Base-by-base conservation (phyloP, 2,113 vertebrate species). In the Dromas ardeola region DNA sequence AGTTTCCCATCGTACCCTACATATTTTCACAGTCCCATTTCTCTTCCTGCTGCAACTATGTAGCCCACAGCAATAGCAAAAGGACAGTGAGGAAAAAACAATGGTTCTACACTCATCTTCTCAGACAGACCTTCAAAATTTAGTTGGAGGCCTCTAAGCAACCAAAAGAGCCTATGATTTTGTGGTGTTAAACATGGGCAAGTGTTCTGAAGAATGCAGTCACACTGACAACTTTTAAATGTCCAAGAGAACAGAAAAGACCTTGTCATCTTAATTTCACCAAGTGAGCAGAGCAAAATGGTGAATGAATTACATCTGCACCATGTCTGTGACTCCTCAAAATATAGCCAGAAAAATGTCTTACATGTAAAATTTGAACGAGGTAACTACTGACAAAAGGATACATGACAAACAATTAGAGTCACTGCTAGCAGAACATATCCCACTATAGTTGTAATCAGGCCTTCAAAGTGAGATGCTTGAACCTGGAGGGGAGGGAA, bases 391-490 rank as follows among this genome's bases (percentile, higher is more conserved):
- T 80, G 47, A 82, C 77, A 95, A 91, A 98, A 99, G 99, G 99
- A 99, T 99, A 99, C 99, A 88, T 99, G 99, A 97, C 99, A 99
- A 92, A 99, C 96, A 65, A 99, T 99, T 72, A 99, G 97, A 25
- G 98, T 99, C 95, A 99, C 98, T 90, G 99, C 99, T 82, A 99
- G 97, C 71, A 99, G 98, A 90, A 99, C 98, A 88, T 99, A 99
- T 30, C 99, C 99, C 3, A 99, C 98, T 84, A 99, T 99, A 43
- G 99, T 99, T 85, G 99, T 99, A 96, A 99, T 98, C 67, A 99
- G 98, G 78, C 99, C 99, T 81, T 99, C 99, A 92, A 99, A 99
- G 91, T 99, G 99, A 86, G 99, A 99, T 45, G 99, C 99, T 97
- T 98, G 98, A 71, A 99, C 97, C 99, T 99, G 96, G 25, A 98